phyloP scores from a whole-genome alignment of 2,888 invertebrate genomes.

The Adineta ricciae region DNA sequence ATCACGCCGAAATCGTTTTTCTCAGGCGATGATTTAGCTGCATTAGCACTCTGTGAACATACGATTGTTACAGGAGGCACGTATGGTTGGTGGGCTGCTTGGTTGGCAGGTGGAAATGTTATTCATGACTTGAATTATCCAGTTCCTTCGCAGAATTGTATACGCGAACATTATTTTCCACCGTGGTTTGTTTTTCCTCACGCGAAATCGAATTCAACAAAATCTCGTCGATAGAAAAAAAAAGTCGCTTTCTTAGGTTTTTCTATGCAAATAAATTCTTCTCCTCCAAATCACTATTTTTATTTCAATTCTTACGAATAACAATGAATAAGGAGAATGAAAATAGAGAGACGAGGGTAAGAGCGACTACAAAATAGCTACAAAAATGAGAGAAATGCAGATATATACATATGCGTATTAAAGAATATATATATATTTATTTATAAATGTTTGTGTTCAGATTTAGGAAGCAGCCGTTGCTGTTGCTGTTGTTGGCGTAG shows the following conservation, averaged over 20 bases:
- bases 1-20: neutral
- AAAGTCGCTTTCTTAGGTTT: too few species aligned
- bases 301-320: neutral
- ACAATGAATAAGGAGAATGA: neutral
- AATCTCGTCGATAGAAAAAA: too few species aligned
- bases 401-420: neutral
- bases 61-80: neutral
- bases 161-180: neutral
- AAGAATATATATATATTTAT: neutral
- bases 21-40: neutral
- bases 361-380: neutral
- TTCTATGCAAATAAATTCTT: neutral
- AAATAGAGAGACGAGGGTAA: neutral
- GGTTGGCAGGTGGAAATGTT: constrained; percentile 1
- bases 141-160: neutral
- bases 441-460: neutral
- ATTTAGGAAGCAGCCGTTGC: neutral
- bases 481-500: too few species aligned
- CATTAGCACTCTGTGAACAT: neutral
- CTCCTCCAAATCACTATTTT: neutral
- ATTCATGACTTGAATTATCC: constrained; percentile 5
- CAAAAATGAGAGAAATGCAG: neutral
- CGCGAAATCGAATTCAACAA: neutral
- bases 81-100: neutral
- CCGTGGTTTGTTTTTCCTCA: constrained; percentile 14